Evolutionary conservation across 1,140 invertebrate genomes (phyloP).

Genomic region (Pseudachorutes palmiensis): DNA sequence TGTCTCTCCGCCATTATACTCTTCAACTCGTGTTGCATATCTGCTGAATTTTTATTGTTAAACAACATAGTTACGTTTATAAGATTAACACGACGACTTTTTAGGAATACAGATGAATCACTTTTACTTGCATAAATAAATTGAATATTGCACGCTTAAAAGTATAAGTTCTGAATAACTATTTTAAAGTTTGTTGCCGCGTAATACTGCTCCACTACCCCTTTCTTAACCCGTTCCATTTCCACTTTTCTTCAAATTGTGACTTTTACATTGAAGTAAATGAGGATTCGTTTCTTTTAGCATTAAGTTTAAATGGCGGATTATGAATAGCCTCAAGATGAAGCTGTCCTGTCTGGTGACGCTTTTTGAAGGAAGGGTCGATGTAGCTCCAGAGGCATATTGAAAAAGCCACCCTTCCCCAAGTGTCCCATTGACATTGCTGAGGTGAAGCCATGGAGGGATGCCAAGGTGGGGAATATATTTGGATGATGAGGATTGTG

Average conservation of each 20-base stretch:
- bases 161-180: too few species aligned
- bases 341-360: conserved; percentile 28
- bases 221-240: too few species aligned
- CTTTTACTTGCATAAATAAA: too few species aligned
- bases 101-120: too few species aligned
- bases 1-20: too few species aligned
- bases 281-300: neutral
- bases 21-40: too few species aligned
- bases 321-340: conserved; percentile 5
- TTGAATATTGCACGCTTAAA: too few species aligned
- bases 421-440: conserved; percentile 26
- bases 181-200: too few species aligned
- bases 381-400: conserved; percentile 33
- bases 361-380: conserved; percentile 34
- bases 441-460: conserved; percentile 31
- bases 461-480: conserved; percentile 34
- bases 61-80: too few species aligned
- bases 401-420: conserved; percentile 29
- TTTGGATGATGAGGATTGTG: conserved; percentile 26
- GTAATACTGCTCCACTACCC: too few species aligned
- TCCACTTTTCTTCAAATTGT: neutral
- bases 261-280: neutral
- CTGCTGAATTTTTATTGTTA: too few species aligned
- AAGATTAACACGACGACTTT: too few species aligned
- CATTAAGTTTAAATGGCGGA: neutral